Conservation (phyloP, 1,140 invertebrate species). For the Harlomillsia oculata region DNA sequence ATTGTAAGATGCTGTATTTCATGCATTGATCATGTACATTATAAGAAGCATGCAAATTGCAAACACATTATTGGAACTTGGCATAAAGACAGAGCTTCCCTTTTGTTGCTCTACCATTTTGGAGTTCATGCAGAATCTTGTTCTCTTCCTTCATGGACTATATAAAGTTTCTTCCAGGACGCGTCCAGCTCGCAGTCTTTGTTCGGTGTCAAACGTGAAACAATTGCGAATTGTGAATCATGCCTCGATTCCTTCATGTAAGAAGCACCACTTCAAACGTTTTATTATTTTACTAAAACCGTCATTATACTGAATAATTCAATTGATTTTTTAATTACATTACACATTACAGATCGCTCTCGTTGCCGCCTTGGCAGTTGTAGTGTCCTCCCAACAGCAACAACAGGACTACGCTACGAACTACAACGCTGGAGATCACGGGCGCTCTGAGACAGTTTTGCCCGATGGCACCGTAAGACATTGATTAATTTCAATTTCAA, state of each 20-base stretch:
- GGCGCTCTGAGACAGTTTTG: conserved; percentile 15
- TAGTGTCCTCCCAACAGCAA: conserved; percentile 8
- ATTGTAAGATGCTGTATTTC: too few relatives aligned
- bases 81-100: too few relatives aligned
- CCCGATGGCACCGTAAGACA: conserved; percentile 18
- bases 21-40: too few relatives aligned
- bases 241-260: conserved; percentile 10
- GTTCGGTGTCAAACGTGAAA: background rate
- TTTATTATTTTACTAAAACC: background rate
- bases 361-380: conserved; percentile 12
- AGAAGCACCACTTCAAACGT: background rate
- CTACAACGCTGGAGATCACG: conserved; percentile 30
- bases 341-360: conserved; percentile 13
- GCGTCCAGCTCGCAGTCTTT: background rate
- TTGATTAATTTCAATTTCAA: background rate
- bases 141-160: background rate
- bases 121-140: background rate
- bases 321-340: background rate
- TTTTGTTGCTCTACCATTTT: background rate
- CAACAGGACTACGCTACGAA: conserved; percentile 20
- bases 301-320: background rate
- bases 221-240: background rate
- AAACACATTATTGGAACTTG: too few relatives aligned
- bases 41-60: too few relatives aligned
- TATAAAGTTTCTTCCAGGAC: background rate